Evolutionary conservation across 2,113 vertebrate genomes (phyloP).

Genomic region (Osmerus mordax): DNA sequence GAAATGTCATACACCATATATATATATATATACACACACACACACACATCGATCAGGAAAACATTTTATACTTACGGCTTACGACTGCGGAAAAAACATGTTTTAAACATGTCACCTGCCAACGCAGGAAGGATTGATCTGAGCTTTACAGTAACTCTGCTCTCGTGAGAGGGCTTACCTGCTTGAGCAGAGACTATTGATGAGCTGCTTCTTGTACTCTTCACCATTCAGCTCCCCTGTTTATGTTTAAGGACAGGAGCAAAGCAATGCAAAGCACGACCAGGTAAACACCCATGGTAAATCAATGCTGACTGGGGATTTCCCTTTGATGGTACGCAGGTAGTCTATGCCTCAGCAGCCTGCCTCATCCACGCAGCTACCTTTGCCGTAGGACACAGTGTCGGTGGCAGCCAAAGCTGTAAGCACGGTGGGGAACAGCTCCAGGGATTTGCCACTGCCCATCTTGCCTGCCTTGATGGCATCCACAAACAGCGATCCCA

Average conservation of each 20-base stretch:
- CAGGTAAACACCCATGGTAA: background rate
- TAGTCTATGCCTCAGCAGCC: background rate
- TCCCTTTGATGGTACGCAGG: background rate
- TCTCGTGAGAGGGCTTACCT: slow-evolving; percentile 66
- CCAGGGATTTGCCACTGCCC: slow-evolving; percentile 86
- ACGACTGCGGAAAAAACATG: background rate
- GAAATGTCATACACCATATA: no score
- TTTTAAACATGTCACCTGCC: background rate
- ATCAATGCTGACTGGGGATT: background rate
- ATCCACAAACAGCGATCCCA: slow-evolving; percentile 83
- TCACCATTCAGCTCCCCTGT: slow-evolving; percentile 88
- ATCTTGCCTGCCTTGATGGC: slow-evolving; percentile 80
- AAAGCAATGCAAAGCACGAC: background rate
- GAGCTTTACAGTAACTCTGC: no score
- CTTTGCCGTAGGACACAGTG: slow-evolving; percentile 82
- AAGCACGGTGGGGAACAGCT: slow-evolving; percentile 88
- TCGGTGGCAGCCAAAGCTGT: slow-evolving; percentile 82
- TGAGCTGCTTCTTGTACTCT: slow-evolving; percentile 91
- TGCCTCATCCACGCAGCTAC: slow-evolving; percentile 56
- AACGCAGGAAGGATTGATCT: background rate
- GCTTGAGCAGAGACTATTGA: slow-evolving; percentile 90
- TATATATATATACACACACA: no score
- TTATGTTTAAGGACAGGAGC: slow-evolving; percentile 26
- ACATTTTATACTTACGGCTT: background rate
- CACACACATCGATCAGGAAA: background rate